Base-by-base conservation (phyloP, 2,797 vertebrate genomes). In the Channallabes apus region DNA sequence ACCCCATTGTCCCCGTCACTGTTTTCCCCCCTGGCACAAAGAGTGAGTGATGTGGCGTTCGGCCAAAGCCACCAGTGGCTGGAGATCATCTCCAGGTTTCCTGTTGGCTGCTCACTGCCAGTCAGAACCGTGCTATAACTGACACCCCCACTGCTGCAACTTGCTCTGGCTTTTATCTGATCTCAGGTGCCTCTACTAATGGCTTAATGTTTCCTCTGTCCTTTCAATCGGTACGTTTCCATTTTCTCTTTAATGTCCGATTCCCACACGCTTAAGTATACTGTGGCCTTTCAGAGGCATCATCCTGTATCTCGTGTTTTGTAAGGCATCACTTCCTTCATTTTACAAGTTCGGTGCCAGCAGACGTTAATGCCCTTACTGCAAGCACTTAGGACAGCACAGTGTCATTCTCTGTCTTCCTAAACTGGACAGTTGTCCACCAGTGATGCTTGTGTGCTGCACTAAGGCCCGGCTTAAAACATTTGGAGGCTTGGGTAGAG, bases 291-390 rank as follows among this genome's bases (percentile, higher is more conserved):
- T 88, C 67, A 20, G 61, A 83, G 71, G 73, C 35, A 24, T 69
- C 76, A 69, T 75, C 69, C n/a, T 51, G 51, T 12, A 5, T 82
- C 77, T 79, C 54, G 61, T 84, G 77, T 84, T 51, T 35, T 24
- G 12, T 77, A 85, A 61, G 58, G 68, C 22, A 51, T 69, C 22
- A 35, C 32, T 82, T 84, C 80, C 73, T 93, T 91, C 91, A 90
- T 91, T 94, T 92, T 91, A 94, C 91, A 92, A 91, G 90, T 90
- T 87, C 92, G 90, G 89, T 88, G 91, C 86, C 90, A 88, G 54
- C 84, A 85, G 83, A 72, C 88, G 77, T 78, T 85, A 84, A 90
- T 82, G 88, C 88, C 89, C 84, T 29, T 11, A 64, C 69, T 75
- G 65, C 65, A 62, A n/a, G 58, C 68, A 81, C 67, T 77, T 82